Conservation (phyloP, 2,113 vertebrate genomes). For the Meleagris gallopavo region DNA sequence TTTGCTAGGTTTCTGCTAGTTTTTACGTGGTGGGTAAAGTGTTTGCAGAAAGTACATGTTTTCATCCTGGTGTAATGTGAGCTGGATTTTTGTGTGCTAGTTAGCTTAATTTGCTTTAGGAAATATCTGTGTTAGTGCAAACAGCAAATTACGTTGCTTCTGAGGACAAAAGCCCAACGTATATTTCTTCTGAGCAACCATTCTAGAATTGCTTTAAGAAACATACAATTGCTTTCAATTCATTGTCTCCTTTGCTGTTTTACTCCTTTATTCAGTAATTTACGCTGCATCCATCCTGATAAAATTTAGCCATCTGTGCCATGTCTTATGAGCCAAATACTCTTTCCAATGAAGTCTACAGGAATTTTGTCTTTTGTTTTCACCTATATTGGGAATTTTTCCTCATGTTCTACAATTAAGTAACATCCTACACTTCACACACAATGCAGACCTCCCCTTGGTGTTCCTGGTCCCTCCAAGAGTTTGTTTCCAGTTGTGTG, state of each 20-base stretch:
- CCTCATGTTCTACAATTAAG: background rate
- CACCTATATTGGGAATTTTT: conserved; percentile 2
- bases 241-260: background rate
- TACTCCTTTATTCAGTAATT: background rate
- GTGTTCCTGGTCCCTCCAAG: background rate
- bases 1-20: background rate
- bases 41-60: background rate
- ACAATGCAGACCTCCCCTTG: background rate
- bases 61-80: background rate
- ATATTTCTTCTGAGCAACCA: background rate
- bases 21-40: background rate
- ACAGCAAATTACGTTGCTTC: background rate
- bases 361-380: conserved; percentile 38
- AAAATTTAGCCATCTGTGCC: conserved; percentile 16
- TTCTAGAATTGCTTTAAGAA: background rate
- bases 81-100: background rate
- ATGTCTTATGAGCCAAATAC: background rate
- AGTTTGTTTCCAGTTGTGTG: background rate
- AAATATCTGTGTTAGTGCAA: background rate
- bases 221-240: background rate
- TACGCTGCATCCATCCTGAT: conserved; percentile 5
- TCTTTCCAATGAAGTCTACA: background rate
- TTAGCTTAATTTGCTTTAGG: background rate
- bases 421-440: conserved; percentile 5
- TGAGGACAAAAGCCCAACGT: background rate